phyloP scores from a whole-genome alignment of 37 sponge, comb jelly and placozoan genomes.

The Hexactinellida sp. region DNA sequence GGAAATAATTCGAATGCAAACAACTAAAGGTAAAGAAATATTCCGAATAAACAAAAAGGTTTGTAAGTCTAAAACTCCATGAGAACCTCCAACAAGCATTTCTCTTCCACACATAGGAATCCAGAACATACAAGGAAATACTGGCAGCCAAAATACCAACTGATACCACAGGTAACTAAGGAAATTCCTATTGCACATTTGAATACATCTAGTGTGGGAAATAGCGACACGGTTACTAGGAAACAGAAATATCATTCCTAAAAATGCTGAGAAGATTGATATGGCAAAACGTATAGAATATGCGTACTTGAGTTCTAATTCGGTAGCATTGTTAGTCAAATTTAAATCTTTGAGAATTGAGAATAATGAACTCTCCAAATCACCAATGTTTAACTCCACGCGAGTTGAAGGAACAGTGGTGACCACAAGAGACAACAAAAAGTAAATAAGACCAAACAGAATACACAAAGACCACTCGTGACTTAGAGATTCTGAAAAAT shows the following conservation, averaged over 20 bases:
- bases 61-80: neutral
- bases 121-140: neutral
- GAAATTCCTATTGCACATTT: neutral
- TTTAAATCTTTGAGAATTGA: neutral
- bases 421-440: neutral
- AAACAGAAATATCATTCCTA: neutral
- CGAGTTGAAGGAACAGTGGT: neutral
- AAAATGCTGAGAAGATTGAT: neutral
- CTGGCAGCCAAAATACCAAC: neutral
- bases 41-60: neutral
- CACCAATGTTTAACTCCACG: neutral
- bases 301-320: neutral
- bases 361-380: neutral
- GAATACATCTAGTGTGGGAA: neutral
- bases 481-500: neutral
- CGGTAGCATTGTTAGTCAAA: neutral
- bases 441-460: neutral
- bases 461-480: neutral
- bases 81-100: neutral
- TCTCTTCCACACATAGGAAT: neutral
- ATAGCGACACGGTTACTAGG: neutral
- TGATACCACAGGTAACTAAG: constrained; percentile 11
- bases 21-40: neutral
- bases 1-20: neutral
- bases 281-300: neutral